Conservation (phyloP, 2,113 vertebrate species). For the Charina bottae region DNA sequence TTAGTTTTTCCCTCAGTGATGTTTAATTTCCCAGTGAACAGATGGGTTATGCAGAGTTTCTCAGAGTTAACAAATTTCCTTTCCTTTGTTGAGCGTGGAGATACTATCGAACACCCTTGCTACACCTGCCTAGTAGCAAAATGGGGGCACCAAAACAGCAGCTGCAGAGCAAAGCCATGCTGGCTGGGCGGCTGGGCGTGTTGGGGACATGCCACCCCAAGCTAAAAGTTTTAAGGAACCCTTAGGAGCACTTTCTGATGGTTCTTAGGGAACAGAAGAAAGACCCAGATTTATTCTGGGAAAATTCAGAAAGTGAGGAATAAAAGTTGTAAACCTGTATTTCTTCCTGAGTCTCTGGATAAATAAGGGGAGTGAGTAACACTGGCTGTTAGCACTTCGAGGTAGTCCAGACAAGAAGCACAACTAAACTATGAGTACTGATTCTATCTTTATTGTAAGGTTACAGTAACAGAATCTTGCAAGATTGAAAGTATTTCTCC, state of each 20-base stretch:
- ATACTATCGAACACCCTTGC: not conserved
- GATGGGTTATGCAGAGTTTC: not conserved
- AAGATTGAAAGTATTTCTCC: too few species aligned
- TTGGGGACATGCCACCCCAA: not conserved
- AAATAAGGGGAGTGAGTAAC: too few species aligned
- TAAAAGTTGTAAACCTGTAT: too few species aligned
- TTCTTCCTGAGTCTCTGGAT: too few species aligned
- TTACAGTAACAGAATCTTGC: too few species aligned
- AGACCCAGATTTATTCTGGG: not conserved
- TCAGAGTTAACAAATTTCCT: not conserved
- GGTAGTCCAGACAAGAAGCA: too few species aligned
- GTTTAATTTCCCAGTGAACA: conserved; percentile 25
- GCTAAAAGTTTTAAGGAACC: not conserved
- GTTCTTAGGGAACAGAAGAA: not conserved
- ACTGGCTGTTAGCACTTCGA: too few species aligned
- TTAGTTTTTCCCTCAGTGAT: not conserved
- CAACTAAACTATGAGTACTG: too few species aligned
- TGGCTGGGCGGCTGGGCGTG: not conserved
- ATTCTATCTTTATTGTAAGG: too few species aligned
- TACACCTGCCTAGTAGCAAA: not conserved
- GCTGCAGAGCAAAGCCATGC: not conserved
- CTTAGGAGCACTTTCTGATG: not conserved
- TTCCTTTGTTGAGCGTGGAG: not conserved
- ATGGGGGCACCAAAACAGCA: not conserved
- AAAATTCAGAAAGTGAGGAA: not conserved